These are phyloP conservation scores for Ciona savignyi DNA, from an alignment of 23 tunicate genomes.

Conservation along the genomic window DNA sequence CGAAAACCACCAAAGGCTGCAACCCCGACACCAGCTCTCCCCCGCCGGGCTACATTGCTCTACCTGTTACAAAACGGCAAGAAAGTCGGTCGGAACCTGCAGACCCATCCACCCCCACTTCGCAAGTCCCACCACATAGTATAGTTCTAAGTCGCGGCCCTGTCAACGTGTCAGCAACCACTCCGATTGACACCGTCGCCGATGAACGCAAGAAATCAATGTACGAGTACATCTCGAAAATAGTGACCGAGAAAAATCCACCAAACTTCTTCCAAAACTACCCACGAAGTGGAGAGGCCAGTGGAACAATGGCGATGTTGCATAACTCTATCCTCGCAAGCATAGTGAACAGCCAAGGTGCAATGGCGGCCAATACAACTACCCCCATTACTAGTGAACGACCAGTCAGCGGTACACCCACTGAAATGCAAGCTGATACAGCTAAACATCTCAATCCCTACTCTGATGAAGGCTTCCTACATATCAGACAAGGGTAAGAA, in stretches of 20 bases:
- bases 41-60: conserved; percentile 54
- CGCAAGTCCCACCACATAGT: neutral
- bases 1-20: neutral
- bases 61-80: conserved; percentile 7
- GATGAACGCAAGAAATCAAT: neutral
- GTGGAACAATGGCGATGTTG: neutral
- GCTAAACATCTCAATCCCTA: neutral
- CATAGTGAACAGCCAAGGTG: neutral
- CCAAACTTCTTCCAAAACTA: neutral
- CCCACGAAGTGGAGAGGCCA: neutral
- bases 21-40: conserved; percentile 8
- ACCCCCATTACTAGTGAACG: neutral
- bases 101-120: neutral
- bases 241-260: conserved; percentile 1
- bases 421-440: neutral
- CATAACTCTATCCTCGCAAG: neutral
- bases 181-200: neutral
- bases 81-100: neutral
- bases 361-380: neutral
- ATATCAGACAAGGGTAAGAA: conserved; percentile 58
- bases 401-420: neutral
- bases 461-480: conserved; percentile 39
- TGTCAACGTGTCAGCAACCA: neutral
- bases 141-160: conserved; percentile 13
- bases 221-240: conserved; percentile 6